Percentiles rank a stretch among this genome's conserved stretches.
Conservation (phyloP, 2,113 vertebrate species). For the Steatornis caripensis region DNA sequence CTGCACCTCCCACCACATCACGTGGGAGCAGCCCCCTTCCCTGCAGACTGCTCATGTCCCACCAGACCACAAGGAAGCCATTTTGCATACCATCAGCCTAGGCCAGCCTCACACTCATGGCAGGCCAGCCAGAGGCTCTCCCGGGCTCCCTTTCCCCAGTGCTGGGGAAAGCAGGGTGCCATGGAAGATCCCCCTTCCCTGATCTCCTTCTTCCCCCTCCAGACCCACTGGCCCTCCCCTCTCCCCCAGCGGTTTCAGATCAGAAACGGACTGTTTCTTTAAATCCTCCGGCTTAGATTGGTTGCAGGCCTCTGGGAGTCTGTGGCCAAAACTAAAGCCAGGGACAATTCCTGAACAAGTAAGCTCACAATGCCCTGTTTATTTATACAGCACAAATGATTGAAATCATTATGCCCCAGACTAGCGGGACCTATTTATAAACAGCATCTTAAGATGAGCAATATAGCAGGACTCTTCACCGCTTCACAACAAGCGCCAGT, state of each 20-base stretch:
- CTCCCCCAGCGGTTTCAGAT: not conserved
- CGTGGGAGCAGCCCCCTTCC: not conserved
- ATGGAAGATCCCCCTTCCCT: not conserved
- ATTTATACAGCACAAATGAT: conserved; percentile 64
- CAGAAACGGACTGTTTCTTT: conserved; percentile 13
- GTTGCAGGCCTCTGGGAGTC: conserved; percentile 37
- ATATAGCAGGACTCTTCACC: conserved; percentile 50
- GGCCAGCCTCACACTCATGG: rapidly evolving
- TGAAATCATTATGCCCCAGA: conserved; percentile 64
- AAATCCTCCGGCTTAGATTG: conserved; percentile 39
- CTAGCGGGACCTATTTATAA: conserved; percentile 67
- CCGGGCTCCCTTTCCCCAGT: not conserved
- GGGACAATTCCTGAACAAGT: conserved; percentile 63
- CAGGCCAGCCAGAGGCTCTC: not conserved
- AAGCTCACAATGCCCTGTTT: conserved; percentile 67
- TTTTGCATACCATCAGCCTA: not conserved
- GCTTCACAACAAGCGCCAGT: conserved; percentile 32
- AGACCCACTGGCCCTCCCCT: not conserved
- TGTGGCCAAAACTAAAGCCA: conserved; percentile 67
- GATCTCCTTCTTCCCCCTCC: not conserved
- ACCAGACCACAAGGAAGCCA: not conserved
- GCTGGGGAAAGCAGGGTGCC: not conserved
- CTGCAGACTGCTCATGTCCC: rapidly evolving
- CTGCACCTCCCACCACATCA: rapidly evolving
- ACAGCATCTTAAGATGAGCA: conserved; percentile 57